These are phyloP conservation scores for Limonius californicus DNA, from an alignment of 1,140 invertebrate species.

Conservation along the genomic window DNA sequence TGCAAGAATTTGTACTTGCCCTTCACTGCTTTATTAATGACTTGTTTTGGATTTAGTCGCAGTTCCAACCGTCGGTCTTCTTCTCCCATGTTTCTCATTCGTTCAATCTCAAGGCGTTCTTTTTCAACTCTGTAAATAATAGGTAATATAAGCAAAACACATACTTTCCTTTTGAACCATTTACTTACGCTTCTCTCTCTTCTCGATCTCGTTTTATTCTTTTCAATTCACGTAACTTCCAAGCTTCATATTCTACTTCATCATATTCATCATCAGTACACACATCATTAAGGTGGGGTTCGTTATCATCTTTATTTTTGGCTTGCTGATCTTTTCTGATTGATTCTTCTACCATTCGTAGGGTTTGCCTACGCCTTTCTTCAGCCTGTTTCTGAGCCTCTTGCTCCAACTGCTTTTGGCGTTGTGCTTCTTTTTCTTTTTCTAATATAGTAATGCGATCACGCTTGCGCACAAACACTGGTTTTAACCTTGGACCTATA, in stretches of 20 bases:
- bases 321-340: conserved; percentile 69
- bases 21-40: conserved; percentile 94
- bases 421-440: conserved; percentile 82
- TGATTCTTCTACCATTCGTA: conserved; percentile 87
- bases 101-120: conserved; percentile 88
- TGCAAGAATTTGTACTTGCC: conserved; percentile 99
- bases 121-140: conserved; percentile 62
- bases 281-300: conserved; percentile 77
- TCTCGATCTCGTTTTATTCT: conserved; percentile 94
- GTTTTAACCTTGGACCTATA: conserved; percentile 81
- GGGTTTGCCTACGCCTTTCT: conserved; percentile 77
- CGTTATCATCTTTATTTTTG: conserved; percentile 55
- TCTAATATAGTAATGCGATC: conserved; percentile 95
- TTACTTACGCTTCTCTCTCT: conserved; percentile 82
- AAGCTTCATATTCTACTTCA: conserved; percentile 95
- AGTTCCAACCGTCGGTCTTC: conserved; percentile 89
- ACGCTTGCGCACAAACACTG: conserved; percentile 92
- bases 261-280: conserved; percentile 98
- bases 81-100: conserved; percentile 91
- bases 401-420: conserved; percentile 77
- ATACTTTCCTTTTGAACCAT: too few species aligned
- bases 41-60: conserved; percentile 85
- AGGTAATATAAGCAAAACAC: too few species aligned
- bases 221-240: conserved; percentile 96
- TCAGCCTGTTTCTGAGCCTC: conserved; percentile 77